Percentiles rank a stretch among this genome's conserved stretches.
These are phyloP conservation scores for Drosophila lacteicornis DNA, from an alignment of 1,140 invertebrate genomes.

Conservation along the genomic window DNA sequence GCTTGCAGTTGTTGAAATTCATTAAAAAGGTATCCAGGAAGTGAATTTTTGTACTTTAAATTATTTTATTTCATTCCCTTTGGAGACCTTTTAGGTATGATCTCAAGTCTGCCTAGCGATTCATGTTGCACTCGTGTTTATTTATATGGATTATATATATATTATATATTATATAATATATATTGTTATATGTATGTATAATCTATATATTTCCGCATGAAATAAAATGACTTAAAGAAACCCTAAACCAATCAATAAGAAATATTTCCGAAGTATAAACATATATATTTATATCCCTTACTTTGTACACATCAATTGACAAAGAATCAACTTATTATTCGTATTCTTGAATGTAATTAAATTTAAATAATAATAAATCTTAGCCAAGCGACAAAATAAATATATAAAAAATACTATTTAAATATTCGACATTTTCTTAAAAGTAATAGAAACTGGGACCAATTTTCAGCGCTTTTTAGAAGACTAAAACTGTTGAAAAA, in stretches of 20 bases:
- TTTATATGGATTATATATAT: constrained; percentile 11
- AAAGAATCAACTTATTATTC: constrained; percentile 13
- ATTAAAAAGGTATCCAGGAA: background rate
- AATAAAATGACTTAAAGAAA: constrained; percentile 35
- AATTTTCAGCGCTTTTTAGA: too few species aligned
- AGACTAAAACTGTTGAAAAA: too few species aligned
- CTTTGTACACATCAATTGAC: constrained; percentile 26
- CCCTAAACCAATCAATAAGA: constrained; percentile 13
- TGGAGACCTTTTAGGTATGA: background rate
- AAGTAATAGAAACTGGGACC: too few species aligned
- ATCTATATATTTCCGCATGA: constrained; percentile 32
- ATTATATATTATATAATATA: constrained; percentile 43
- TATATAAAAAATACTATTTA: constrained; percentile 28
- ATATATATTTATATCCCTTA: constrained; percentile 15
- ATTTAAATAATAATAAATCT: constrained; percentile 23
- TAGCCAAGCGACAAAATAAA: constrained; percentile 34
- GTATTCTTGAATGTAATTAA: constrained; percentile 41
- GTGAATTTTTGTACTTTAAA: background rate
- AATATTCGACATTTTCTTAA: background rate
- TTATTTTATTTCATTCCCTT: background rate
- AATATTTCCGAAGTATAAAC: constrained; percentile 33
- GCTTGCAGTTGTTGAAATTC: background rate
- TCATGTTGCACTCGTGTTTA: constrained; percentile 1
- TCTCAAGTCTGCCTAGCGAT: background rate
- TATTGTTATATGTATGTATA: constrained; percentile 24